These are phyloP conservation scores for Ictalurus furcatus DNA, from an alignment of 2,113 vertebrate genomes.

Conservation along the genomic window DNA sequence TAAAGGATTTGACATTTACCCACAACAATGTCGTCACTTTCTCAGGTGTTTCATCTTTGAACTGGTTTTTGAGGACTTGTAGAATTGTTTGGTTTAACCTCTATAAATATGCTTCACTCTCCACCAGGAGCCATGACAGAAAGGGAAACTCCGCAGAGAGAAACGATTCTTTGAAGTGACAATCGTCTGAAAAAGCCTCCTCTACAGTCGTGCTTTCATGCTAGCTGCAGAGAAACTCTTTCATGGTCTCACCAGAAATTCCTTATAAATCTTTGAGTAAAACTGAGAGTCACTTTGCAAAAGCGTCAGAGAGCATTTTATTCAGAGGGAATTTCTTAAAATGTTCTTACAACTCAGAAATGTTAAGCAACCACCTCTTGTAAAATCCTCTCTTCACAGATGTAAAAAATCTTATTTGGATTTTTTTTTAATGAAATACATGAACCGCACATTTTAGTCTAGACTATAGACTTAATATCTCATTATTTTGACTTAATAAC, in stretches of 20 bases:
- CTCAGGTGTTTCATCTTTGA: constrained; percentile 9
- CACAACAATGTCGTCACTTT: constrained; percentile 40
- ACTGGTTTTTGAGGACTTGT: constrained; percentile 14
- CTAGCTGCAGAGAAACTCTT: constrained; percentile 58
- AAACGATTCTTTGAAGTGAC: constrained; percentile 63
- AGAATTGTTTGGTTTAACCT: constrained; percentile 12
- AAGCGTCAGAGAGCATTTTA: constrained; percentile 42
- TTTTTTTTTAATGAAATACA: background rate
- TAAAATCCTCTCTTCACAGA: constrained; percentile 49
- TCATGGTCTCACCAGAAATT: constrained; percentile 62
- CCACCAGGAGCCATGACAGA: constrained; percentile 58
- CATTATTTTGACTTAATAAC: background rate
- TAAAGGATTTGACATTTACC: background rate
- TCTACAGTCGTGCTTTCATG: constrained; percentile 63
- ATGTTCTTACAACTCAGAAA: constrained; percentile 19
- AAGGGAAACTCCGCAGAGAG: constrained; percentile 44
- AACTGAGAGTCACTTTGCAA: constrained; percentile 54
- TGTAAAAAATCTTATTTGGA: constrained; percentile 37
- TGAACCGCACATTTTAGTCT: background rate
- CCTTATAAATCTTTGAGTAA: constrained; percentile 58
- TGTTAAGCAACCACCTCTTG: constrained; percentile 41
- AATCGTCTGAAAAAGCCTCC: constrained; percentile 57
- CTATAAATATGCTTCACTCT: constrained; percentile 45
- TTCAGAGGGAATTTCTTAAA: background rate
- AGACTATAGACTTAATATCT: background rate